Base-by-base conservation (phyloP, 1,140 invertebrate species). In the Drosophila ogumai region DNA sequence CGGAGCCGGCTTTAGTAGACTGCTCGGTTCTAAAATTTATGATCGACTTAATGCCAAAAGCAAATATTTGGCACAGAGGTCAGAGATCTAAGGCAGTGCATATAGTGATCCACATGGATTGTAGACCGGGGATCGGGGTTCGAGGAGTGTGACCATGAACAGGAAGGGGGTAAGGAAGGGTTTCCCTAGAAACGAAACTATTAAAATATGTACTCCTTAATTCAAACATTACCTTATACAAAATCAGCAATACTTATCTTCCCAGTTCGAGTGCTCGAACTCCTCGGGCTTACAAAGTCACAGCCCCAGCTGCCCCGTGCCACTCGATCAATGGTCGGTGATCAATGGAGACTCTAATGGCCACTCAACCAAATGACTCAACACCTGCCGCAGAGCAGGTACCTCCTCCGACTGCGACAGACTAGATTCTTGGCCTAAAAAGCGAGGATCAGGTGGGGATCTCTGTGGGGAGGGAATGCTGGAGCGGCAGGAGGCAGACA, bases 311-410 rank as follows among this genome's bases (percentile, higher is more conserved):
- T 41, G 19, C 15, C 25, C 17, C 46, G 32, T 54, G 47, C 22
- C 67, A 55, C 63, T 68, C 63, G 47, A 56, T 71, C 57, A 36
- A 54, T 71, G 67, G 64, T 72, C 44, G 36, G 71, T 88, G 84
- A 87, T 88, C 82, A 90, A 87, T 82, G 75, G 66, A 10, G 47
- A 69, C 56, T 88, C 75, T 82, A 86, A 86, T 86, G 75, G 79
- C 59, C 40, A 88, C 63, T 84, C 80, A 80, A 77, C 60, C 76
- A 88, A 78, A 76, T 87, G 82, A 87, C 55, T 87, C 82, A 87
- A 87, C 82, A 87, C 82, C 82, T 87, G 84, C 82, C 82, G 54
- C 34, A 32, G 52, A 69, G 49, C 60, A 57, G 69, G 59, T 82
- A 60, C 55, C 75, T 79, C 60, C 34, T 47, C 43, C 34, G 54